Evolutionary conservation across 2,888 invertebrate genomes (phyloP).

Genomic region (Oligia fasciuncula): DNA sequence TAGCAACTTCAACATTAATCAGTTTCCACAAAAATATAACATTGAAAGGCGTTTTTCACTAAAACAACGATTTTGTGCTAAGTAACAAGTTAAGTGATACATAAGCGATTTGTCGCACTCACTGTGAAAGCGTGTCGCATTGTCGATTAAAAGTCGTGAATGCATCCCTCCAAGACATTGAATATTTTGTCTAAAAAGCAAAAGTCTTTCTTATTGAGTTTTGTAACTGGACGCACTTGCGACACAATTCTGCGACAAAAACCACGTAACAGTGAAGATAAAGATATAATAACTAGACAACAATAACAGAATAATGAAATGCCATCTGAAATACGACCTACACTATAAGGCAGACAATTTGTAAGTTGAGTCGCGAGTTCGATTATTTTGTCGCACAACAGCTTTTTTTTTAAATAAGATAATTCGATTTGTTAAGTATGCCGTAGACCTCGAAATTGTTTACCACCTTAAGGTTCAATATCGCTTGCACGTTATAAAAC

Average conservation of each 20-base stretch:
- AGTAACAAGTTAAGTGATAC: constrained; percentile 58
- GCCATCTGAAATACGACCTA: constrained; percentile 49
- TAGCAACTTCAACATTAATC: constrained; percentile 20
- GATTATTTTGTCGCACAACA: constrained; percentile 51
- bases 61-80: constrained; percentile 56
- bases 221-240: not conserved
- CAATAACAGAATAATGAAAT: constrained; percentile 56
- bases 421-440: not conserved
- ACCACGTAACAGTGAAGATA: constrained; percentile 37
- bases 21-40: constrained; percentile 38
- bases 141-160: not conserved
- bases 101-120: constrained; percentile 43
- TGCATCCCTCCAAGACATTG: not conserved
- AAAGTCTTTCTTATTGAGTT: not conserved
- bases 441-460: not conserved
- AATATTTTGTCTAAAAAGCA: not conserved
- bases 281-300: constrained; percentile 51
- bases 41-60: constrained; percentile 14
- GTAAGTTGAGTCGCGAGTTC: constrained; percentile 37
- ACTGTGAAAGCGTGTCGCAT: not conserved
- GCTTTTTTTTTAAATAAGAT: not conserved
- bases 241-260: constrained; percentile 36
- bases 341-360: constrained; percentile 60
- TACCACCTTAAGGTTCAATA: not conserved
- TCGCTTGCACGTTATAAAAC: not conserved